phyloP scores from a whole-genome alignment of 2,797 vertebrate species.

The Microctenopoma steveboyesi region DNA sequence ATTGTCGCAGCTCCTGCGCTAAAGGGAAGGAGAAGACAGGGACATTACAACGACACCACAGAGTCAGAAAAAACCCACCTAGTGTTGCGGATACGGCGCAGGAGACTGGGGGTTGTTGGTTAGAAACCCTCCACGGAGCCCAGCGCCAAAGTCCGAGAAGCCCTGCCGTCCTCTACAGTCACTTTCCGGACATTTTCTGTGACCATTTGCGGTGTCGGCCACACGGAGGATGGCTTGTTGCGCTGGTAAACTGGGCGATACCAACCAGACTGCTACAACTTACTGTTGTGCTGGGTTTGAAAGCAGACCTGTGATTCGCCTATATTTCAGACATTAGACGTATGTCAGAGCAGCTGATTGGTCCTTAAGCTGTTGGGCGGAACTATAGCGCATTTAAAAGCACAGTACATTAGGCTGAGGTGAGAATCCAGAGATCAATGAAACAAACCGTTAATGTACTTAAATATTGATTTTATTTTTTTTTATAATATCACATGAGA shows the following conservation, averaged over 20 bases:
- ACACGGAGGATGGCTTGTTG: conserved; percentile 1
- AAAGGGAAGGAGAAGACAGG: conserved; percentile 19
- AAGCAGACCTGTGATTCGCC: conserved; percentile 65
- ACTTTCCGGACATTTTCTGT: conserved; percentile 61
- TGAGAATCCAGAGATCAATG: background rate
- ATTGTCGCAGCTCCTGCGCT: conserved; percentile 41
- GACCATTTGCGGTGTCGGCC: background rate
- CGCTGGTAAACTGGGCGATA: conserved; percentile 22
- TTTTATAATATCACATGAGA: background rate
- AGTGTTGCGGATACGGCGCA: conserved; percentile 59
- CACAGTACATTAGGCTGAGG: conserved; percentile 41
- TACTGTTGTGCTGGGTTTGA: conserved; percentile 30
- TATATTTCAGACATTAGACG: background rate
- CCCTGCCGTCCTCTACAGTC: conserved; percentile 43
- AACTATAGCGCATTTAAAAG: conserved; percentile 65
- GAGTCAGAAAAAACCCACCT: conserved; percentile 67
- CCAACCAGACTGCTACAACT: conserved; percentile 31
- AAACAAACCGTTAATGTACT: background rate
- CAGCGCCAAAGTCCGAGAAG: conserved; percentile 34
- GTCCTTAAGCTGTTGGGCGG: conserved; percentile 42
- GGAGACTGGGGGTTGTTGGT: conserved; percentile 38
- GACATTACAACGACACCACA: conserved; percentile 33
- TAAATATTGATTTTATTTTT: background rate
- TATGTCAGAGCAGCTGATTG: conserved; percentile 70
- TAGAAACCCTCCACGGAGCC: conserved; percentile 35